Evolutionary conservation across 2,113 vertebrate species (phyloP).

Genomic region (Lepidothrix coronata): DNA sequence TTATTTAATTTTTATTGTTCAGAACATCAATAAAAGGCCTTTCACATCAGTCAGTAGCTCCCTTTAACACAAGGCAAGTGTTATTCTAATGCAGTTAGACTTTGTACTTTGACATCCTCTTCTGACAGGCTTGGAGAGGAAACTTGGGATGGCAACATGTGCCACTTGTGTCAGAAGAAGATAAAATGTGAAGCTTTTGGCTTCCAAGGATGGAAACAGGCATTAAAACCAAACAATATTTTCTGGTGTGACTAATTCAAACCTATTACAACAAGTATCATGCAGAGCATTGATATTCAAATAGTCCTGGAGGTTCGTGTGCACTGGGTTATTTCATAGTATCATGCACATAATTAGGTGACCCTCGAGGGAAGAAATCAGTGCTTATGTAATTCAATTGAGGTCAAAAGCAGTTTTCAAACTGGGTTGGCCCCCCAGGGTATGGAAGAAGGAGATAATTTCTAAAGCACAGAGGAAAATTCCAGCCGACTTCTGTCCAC

Average conservation of each 20-base stretch:
- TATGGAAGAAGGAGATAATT: background rate
- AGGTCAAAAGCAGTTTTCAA: slow-evolving; percentile 36
- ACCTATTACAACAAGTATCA: slow-evolving; percentile 7
- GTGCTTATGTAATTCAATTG: slow-evolving; percentile 19
- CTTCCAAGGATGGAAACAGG: background rate
- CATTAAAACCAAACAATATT: background rate
- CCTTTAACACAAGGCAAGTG: background rate
- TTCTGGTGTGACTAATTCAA: slow-evolving; percentile 11
- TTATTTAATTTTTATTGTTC: background rate
- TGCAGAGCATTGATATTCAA: slow-evolving; percentile 3
- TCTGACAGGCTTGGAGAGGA: background rate
- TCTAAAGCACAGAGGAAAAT: slow-evolving; percentile 4
- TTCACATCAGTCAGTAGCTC: background rate
- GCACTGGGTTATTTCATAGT: slow-evolving; percentile 6
- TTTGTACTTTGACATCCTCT: background rate
- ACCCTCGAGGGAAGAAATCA: slow-evolving; percentile 4
- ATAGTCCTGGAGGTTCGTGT: background rate
- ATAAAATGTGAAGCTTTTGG: background rate
- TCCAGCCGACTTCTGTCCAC: background rate
- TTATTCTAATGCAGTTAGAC: background rate
- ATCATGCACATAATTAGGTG: slow-evolving; percentile 15
- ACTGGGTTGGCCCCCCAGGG: background rate
- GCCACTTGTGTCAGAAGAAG: background rate
- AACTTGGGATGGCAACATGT: background rate
- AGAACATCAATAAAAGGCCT: background rate